phyloP scores from a whole-genome alignment of 2,113 vertebrate genomes.

The Myotis brandtii region DNA sequence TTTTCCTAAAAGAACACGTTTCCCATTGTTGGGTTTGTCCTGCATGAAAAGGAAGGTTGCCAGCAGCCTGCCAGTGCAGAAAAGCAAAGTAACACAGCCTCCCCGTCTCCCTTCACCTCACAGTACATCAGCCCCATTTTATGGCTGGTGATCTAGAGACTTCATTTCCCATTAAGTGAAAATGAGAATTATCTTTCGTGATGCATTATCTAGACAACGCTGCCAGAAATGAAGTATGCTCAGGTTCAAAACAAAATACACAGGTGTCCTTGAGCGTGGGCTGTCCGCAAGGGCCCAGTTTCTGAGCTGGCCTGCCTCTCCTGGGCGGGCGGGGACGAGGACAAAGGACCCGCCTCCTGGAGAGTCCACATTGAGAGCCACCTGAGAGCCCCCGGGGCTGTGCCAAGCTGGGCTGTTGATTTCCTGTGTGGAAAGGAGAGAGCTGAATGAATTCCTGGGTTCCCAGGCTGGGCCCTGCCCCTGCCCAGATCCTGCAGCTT shows the following conservation, averaged over 20 bases:
- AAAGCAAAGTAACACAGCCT: fast-evolving
- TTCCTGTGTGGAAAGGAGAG: background rate
- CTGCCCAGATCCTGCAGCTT: background rate
- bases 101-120: background rate
- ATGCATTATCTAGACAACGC: background rate
- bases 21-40: fast-evolving
- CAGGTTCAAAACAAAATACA: background rate
- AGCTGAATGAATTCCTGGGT: fast-evolving
- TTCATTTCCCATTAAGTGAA: background rate
- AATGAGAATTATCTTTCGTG: background rate
- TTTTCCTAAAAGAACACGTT: background rate
- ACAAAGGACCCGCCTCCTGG: background rate
- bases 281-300: too few species aligned
- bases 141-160: background rate
- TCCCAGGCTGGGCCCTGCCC: background rate
- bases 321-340: fast-evolving
- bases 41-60: background rate
- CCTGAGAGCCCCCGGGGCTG: fast-evolving
- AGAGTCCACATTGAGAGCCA: background rate
- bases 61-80: fast-evolving
- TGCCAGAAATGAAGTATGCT: background rate
- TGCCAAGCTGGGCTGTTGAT: fast-evolving
- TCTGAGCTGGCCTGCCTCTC: too few species aligned
- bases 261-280: fast-evolving
- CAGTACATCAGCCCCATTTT: background rate